Percentiles rank a stretch among this genome's conserved stretches.
phyloP scores from a whole-genome alignment of 2,113 vertebrate species.

The Gymnarchus niloticus region DNA sequence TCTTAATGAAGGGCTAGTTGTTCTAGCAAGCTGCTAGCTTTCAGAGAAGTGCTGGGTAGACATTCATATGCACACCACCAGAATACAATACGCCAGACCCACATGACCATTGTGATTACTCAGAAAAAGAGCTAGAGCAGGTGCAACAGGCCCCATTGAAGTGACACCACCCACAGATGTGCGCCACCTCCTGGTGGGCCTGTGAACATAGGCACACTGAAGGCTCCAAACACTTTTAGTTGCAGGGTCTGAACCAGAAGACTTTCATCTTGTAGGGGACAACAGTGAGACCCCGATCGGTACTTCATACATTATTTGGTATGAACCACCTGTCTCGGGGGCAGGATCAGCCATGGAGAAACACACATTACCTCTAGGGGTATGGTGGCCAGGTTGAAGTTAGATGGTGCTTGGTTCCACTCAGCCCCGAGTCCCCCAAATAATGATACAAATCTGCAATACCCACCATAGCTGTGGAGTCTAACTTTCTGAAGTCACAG shows the following conservation, averaged over 20 bases:
- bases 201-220: not conserved
- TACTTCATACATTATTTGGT: not conserved
- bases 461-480: too few species aligned
- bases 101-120: not conserved
- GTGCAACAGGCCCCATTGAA: not conserved
- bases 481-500: too few species aligned
- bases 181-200: not conserved
- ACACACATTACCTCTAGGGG: not conserved
- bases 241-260: not conserved
- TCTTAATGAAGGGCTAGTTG: not conserved
- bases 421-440: not conserved
- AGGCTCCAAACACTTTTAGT: not conserved
- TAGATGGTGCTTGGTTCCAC: not conserved
- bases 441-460: too few species aligned
- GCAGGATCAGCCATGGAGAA: not conserved
- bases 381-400: not conserved
- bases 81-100: not conserved
- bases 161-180: not conserved
- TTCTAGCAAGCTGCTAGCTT: not conserved
- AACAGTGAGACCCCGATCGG: not conserved
- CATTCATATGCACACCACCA: not conserved
- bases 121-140: not conserved
- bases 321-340: not conserved
- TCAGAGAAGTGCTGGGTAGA: not conserved
- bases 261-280: not conserved